Evolutionary conservation across 2,888 invertebrate species (phyloP).

Genomic region (Fragum sueziense): DNA sequence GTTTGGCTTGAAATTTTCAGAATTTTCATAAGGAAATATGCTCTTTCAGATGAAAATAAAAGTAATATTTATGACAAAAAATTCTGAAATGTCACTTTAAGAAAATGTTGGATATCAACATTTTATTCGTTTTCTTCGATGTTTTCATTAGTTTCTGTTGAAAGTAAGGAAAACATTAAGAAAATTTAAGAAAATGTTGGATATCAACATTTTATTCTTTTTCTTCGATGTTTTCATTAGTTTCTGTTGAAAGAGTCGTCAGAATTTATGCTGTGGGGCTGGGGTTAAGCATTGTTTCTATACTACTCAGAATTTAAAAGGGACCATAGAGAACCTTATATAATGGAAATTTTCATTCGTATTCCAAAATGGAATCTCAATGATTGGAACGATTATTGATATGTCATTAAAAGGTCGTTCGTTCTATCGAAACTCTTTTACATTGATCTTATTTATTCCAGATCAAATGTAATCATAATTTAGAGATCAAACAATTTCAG

Average conservation of each 20-base stretch:
- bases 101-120: too few relatives aligned
- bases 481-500: not conserved
- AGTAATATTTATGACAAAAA: too few relatives aligned
- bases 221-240: not conserved
- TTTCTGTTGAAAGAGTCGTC: not conserved
- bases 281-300: not conserved
- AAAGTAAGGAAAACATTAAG: not conserved
- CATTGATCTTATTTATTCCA: too few relatives aligned
- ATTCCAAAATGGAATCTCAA: not conserved
- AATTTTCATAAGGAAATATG: too few relatives aligned
- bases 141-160: not conserved
- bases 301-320: not conserved
- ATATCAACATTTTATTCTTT: not conserved
- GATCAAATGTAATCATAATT: not conserved
- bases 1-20: too few relatives aligned
- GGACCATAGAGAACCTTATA: not conserved
- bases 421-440: too few relatives aligned
- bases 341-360: not conserved
- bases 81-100: too few relatives aligned
- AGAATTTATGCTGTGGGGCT: not conserved
- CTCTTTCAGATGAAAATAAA: too few relatives aligned
- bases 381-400: not conserved
- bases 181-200: not conserved
- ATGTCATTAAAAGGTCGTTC: too few relatives aligned
- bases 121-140: not conserved